Conservation (phyloP, 2,113 vertebrate species). For the Burhinus bistriatus region DNA sequence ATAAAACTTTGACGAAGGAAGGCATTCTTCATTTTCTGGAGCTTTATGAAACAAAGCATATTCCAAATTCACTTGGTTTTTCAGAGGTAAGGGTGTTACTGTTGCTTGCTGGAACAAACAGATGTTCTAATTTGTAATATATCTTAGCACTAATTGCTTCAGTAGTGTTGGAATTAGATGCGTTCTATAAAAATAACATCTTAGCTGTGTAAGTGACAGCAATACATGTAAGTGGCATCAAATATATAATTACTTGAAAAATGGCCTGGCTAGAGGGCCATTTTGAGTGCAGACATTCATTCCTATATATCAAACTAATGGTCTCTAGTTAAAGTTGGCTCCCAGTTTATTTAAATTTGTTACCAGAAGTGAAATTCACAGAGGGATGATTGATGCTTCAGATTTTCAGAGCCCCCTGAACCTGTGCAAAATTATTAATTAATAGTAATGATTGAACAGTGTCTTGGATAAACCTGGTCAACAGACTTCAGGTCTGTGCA, state of each 20-base stretch:
- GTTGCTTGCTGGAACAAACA: background rate
- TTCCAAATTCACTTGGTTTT: constrained; percentile 77
- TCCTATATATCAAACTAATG: background rate
- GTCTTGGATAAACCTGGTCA: background rate
- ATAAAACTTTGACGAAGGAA: constrained; percentile 88
- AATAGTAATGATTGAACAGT: background rate
- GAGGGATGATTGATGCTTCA: background rate
- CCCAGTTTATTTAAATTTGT: background rate
- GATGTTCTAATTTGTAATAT: background rate
- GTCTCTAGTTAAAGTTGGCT: background rate
- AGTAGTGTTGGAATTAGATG: background rate
- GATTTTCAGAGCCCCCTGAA: background rate
- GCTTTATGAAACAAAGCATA: constrained; percentile 74
- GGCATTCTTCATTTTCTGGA: constrained; percentile 87
- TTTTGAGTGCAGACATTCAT: background rate
- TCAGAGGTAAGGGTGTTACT: constrained; percentile 78
- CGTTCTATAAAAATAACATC: background rate
- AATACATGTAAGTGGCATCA: background rate
- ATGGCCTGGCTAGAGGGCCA: background rate
- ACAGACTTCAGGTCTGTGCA: background rate
- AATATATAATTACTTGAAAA: background rate
- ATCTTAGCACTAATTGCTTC: background rate
- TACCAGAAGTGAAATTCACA: background rate
- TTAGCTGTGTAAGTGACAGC: background rate
- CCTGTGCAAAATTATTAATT: background rate